Conservation (phyloP, 37 sponge, comb jelly and placozoan species). For the Lycopodina hypogea region DNA sequence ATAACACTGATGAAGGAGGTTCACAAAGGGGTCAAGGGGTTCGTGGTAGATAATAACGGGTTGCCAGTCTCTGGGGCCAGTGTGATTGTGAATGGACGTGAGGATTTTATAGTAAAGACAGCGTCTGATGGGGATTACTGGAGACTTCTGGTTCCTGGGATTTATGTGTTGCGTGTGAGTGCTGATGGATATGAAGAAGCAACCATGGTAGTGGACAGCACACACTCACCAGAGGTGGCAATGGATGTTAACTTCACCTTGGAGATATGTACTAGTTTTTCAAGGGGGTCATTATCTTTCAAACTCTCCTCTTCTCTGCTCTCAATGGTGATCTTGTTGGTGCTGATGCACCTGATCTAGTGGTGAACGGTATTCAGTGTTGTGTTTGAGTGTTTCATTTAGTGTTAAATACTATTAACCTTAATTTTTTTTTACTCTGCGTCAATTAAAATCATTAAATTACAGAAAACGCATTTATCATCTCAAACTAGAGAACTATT, state of each 20-base stretch:
- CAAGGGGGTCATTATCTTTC: too few species aligned
- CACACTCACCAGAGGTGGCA: not conserved
- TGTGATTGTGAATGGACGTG: conserved; percentile 45
- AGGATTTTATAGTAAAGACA: conserved; percentile 37
- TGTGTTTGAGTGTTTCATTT: too few species aligned
- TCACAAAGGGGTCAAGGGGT: conserved; percentile 78
- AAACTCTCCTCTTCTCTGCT: too few species aligned
- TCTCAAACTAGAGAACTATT: too few species aligned
- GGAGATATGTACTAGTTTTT: not conserved
- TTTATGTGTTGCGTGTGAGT: conserved; percentile 39
- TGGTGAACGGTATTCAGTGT: too few species aligned
- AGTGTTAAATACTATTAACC: too few species aligned
- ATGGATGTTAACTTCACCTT: conserved; percentile 9
- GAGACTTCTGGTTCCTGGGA: conserved; percentile 80
- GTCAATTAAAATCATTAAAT: too few species aligned
- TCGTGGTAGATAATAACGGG: conserved; percentile 50
- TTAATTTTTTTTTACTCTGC: too few species aligned
- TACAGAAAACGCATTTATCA: too few species aligned
- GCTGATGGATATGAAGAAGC: conserved; percentile 26
- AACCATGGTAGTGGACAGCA: not conserved
- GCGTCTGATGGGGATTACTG: conserved; percentile 85
- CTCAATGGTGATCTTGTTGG: not conserved
- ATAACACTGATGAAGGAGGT: conserved; percentile 70
- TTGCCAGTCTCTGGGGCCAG: conserved; percentile 48
- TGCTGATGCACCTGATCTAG: too few species aligned